Evolutionary conservation across 2,797 vertebrate species (phyloP), one percentile per base, ranked within the genome.

Genomic region (Myotis findleyi): DNA sequence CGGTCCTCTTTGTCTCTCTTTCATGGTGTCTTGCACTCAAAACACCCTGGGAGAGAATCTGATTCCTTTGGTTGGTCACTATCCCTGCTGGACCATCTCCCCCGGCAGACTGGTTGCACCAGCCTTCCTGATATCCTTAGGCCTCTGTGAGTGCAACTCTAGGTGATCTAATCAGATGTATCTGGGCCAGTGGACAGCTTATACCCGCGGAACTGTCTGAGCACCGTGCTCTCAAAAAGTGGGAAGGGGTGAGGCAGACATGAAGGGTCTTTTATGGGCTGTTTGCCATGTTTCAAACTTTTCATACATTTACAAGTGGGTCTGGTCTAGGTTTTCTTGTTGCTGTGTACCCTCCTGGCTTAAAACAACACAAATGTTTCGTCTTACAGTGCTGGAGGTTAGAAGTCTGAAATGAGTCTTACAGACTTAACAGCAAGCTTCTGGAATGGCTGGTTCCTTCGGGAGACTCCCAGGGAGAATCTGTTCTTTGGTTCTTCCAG

Each of bases 251-350:
- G n/a, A 91, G 72, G 27, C 55, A 44, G 16, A 33, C 5, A 23
- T 0, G 20, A 44, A 38, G 17, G 6, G 11, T 72, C 17, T 73
- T 77, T 41, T 33, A 64, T n/a, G 59, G 47, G 13, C 4, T 77
- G 1, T 59, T 86, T 57, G 2, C 33, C 49, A 2, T 11, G 11
- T 76, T 89, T 25, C 13, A 33, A 57, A 73, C 71, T 80, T 77
- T 72, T 49, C n/a, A 7, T 25, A 72, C 44, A 75, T 64, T 64
- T 41, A 21, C 14, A 81, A 13, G 17, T 10, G n/a, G 8, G 6
- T 91, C 91, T 95, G 17, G 27, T 81, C 51, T 51, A n/a, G 21
- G 27, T 55, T 38, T 91, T 87, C 10, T 49, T 73, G 2, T 82
- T 66, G n/a, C 47, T 55, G 14, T 64, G 5, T 36, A 23, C 3